Conservation (phyloP, 2,888 invertebrate species). For the Hofmannophila pseudospretella region DNA sequence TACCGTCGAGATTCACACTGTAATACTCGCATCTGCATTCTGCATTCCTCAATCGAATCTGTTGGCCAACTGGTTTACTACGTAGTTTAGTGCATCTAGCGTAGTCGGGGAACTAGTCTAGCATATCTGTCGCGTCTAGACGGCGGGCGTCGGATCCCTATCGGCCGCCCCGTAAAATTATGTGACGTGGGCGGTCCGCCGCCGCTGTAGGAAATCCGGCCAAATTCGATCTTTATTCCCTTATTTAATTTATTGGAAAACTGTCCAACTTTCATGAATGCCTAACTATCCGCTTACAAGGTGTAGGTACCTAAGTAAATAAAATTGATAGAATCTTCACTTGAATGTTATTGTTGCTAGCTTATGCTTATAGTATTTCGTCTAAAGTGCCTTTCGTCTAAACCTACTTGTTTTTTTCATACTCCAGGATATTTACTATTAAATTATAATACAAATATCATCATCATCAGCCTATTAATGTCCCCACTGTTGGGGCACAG, state of each 20-base stretch:
- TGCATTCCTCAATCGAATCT: conserved; percentile 41
- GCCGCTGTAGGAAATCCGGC: conserved; percentile 42
- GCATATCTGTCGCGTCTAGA: conserved; percentile 67
- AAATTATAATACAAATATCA: too few species aligned
- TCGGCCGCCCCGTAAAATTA: conserved; percentile 65
- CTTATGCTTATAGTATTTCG: too few species aligned
- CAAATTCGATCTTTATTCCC: conserved; percentile 37
- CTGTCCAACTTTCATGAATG: conserved; percentile 1
- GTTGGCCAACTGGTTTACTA: conserved; percentile 46
- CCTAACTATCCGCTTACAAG: too few species aligned
- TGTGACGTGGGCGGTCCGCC: conserved; percentile 51
- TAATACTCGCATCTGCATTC: too few species aligned
- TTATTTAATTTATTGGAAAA: conserved; percentile 31
- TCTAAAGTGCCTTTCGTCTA: too few species aligned
- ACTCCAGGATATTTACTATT: too few species aligned
- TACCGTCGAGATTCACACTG: conserved; percentile 51
- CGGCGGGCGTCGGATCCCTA: conserved; percentile 60
- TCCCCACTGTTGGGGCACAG: too few species aligned
- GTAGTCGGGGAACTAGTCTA: conserved; percentile 58
- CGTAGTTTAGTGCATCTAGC: conserved; percentile 26
- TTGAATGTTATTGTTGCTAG: too few species aligned
- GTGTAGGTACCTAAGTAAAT: too few species aligned
- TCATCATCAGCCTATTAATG: too few species aligned
- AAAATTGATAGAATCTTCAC: too few species aligned
- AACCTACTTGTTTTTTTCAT: too few species aligned